Evolutionary conservation across 2,113 vertebrate species (phyloP), one percentile per base, ranked within the genome.

Genomic region (Turdus rufiventris): DNA sequence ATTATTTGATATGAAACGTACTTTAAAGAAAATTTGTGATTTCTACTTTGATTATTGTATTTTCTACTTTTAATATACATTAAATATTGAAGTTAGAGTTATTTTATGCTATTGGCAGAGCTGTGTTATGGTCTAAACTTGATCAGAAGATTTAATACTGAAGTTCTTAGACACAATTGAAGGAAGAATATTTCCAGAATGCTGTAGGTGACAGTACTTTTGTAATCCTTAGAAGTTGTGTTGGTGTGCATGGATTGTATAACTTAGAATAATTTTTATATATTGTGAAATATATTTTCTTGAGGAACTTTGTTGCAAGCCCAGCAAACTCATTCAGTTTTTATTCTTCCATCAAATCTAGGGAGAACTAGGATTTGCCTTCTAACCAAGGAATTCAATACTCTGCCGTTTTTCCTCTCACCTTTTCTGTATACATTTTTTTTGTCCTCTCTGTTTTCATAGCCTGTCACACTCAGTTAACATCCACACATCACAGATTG

Each of bases 31-130:
- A 85, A 92, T 33, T n/a, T n/a, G 34, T 79, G 10, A 71, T 86
- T 93, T 85, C 34, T 77, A 28, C 45, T 26, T 93, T 53, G 36
- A 19, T 85, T 95, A 61, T 81, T 94, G 17, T n/a, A 65, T 74
- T 88, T 91, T 33, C 3, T 78, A 29, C 53, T 92, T 86, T 47
- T 84, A 85, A 83, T n/a, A 53, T 36, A 38, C 13, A 18, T 61
- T 16, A 61, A 83, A 72, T 79, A 62, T 89, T 93, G 54, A 95
- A 63, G 24, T 79, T 65, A 56, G 84, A 61, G 40, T 84, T 94
- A 66, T 34, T 78, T 78, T 84, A 78, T 62, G 31, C 51, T 88
- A 18, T 81, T 70, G 26, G n/a, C 47, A 45, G 65, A 45, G 28
- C 42, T 89, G 6, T 77, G 25, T 61, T 91, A 14, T 6, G 11